These are phyloP conservation scores for Oryzias sinensis DNA, from an alignment of 2,797 vertebrate species.

Conservation along the genomic window DNA sequence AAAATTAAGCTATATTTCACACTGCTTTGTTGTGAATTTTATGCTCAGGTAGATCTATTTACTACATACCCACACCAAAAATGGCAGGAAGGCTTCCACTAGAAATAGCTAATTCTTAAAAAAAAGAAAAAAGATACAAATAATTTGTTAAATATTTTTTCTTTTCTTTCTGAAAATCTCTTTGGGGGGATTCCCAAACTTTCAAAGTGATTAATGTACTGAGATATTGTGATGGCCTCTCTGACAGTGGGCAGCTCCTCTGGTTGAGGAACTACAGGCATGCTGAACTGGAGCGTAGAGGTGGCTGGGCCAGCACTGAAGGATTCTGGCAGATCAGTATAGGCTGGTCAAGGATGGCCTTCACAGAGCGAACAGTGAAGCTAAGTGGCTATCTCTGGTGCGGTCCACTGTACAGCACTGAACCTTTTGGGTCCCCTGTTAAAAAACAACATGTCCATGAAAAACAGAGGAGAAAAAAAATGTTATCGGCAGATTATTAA, in stretches of 20 bases:
- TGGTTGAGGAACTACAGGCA: conserved; percentile 84
- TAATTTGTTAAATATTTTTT: too few relatives aligned
- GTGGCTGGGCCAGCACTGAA: conserved; percentile 83
- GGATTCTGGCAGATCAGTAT: conserved; percentile 91
- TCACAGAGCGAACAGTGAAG: conserved; percentile 89
- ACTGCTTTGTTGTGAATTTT: too few relatives aligned
- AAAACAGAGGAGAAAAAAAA: not conserved
- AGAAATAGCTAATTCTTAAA: too few relatives aligned
- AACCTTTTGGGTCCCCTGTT: conserved; percentile 88
- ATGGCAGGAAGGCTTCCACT: too few relatives aligned
- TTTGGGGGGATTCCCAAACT: too few relatives aligned
- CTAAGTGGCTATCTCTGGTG: conserved; percentile 87
- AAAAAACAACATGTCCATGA: not conserved
- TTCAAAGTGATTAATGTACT: conserved; percentile 21
- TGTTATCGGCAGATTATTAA: too few relatives aligned
- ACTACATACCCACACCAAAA: too few relatives aligned
- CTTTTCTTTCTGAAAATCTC: too few relatives aligned
- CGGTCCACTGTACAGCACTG: conserved; percentile 91
- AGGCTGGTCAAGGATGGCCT: conserved; percentile 87
- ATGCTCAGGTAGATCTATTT: too few relatives aligned
- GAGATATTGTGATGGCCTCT: too few relatives aligned
- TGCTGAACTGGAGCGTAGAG: conserved; percentile 88
- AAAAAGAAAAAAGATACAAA: too few relatives aligned
- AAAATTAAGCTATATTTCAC: too few relatives aligned
- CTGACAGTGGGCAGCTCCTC: conserved; percentile 84